These are phyloP conservation scores for Acleris laterana DNA, from an alignment of 2,888 invertebrate species.

Conservation along the genomic window DNA sequence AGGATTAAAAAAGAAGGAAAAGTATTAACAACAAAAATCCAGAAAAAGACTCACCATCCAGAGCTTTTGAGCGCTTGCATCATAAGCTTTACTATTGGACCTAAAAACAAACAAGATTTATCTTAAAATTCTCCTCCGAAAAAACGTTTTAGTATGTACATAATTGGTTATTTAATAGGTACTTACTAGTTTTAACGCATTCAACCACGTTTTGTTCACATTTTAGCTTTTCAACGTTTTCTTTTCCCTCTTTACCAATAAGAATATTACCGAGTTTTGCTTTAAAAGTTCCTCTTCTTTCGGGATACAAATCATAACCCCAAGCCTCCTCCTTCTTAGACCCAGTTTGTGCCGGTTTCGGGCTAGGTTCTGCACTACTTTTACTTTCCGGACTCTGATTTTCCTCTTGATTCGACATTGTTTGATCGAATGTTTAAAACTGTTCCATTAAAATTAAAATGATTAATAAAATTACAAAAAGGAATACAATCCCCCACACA, in stretches of 20 bases:
- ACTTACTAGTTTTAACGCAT: slow-evolving; percentile 89
- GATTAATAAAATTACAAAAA: too few relatives aligned
- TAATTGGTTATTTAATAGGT: slow-evolving; percentile 5
- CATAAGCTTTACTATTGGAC: slow-evolving; percentile 93
- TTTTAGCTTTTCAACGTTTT: slow-evolving; percentile 88
- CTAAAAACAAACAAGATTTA: slow-evolving; percentile 63
- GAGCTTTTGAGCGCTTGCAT: slow-evolving; percentile 91
- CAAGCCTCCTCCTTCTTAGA: slow-evolving; percentile 73
- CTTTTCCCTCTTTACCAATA: slow-evolving; percentile 87
- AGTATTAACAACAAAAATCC: not conserved
- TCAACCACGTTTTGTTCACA: slow-evolving; percentile 92
- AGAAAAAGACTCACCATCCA: slow-evolving; percentile 87
- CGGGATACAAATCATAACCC: slow-evolving; percentile 94
- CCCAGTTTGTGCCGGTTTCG: slow-evolving; percentile 36
- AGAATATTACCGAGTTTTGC: slow-evolving; percentile 83
- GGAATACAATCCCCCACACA: slow-evolving; percentile 1
- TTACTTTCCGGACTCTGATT: slow-evolving; percentile 37
- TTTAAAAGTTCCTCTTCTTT: slow-evolving; percentile 87
- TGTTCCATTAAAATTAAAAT: not conserved
- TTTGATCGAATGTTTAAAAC: slow-evolving; percentile 27
- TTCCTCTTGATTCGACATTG: slow-evolving; percentile 48
- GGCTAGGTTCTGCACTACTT: slow-evolving; percentile 35
- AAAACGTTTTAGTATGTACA: not conserved
- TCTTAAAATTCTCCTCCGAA: not conserved
- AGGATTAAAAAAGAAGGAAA: not conserved